Evolutionary conservation across 2,888 invertebrate genomes (phyloP), one percentile per base, ranked within the genome.

Genomic region (Caenorhabditis sp.): DNA sequence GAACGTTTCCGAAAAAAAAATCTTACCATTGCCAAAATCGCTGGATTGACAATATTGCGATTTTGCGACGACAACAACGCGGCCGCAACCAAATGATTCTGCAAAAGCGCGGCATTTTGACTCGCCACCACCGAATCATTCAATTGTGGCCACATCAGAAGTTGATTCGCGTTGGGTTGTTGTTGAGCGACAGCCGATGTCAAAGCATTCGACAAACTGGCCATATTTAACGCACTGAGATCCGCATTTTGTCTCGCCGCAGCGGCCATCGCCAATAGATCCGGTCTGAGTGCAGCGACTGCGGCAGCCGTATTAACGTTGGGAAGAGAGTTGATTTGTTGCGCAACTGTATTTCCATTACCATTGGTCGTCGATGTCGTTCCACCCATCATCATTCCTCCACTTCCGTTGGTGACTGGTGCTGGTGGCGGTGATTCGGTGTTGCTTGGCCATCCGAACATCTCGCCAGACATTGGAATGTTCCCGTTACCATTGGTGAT

Each of bases 261-360:
- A 14, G 23, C n/a, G 20, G 56, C 56, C 56, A 71, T 25, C 17
- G 72, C 67, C 5, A 67, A 57, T 20, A 72, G 38, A 25, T 72
- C 72, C 0, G 72, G 72, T 31, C 72, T 67, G 8, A 72, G 52
- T 1, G 66, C 61, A 1, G 63, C 68, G 3, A 63, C 70, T 17
- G 59, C 66, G 63, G n/a, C 64, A 12, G 65, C 64, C 10, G 69
- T 56, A 36, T 64, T 59, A 5, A 59, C 49, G n/a, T 25, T 73
- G 1, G 73, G 67, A 50, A 73, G 57, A 12, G 50, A 31, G 5
- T 59, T n/a, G 4, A 72, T 25, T 52, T 67, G 72, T 23, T 64
- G 66, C 17, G 52, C 52, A 5, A 23, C 52, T 52, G 52, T 53
- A 53, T 21, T 23, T 17, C 68, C 65, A 17, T 57, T 54, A 2